A percentile compares a stretch with the other conserved stretches of the same genome.
Evolutionary conservation across 2,113 vertebrate genomes (phyloP).

Genomic region (Hippocampus abdominalis): DNA sequence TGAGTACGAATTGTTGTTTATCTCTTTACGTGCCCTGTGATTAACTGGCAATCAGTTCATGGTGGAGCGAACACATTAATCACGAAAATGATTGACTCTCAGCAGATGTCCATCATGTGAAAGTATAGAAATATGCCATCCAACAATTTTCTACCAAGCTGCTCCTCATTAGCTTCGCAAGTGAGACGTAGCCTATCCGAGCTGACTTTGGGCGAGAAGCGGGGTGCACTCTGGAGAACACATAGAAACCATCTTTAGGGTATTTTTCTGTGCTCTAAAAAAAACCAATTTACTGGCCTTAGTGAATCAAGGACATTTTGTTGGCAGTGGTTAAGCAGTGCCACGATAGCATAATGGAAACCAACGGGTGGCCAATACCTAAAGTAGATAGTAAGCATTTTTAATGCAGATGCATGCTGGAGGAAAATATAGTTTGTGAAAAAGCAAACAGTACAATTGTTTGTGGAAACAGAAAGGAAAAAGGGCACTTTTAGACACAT

Average conservation of each 20-base stretch:
- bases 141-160: no score
- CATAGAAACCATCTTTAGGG: no score
- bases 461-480: conserved; percentile 33
- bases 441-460: conserved; percentile 2
- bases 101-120: no score
- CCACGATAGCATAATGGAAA: conserved; percentile 11
- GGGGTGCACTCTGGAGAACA: neutral
- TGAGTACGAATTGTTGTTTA: no score
- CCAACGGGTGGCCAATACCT: conserved; percentile 16
- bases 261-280: no score
- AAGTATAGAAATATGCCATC: no score
- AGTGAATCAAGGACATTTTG: neutral
- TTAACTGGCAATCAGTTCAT: no score
- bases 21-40: no score
- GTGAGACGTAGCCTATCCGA: neutral
- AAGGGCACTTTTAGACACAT: conserved; percentile 30
- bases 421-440: conserved; percentile 23
- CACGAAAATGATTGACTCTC: no score
- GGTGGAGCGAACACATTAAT: no score
- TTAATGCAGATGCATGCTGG: conserved; percentile 1
- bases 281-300: neutral
- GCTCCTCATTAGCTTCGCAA: no score
- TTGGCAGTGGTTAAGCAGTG: neutral
- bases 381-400: neutral
- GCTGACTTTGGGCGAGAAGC: neutral